Percentiles rank a stretch among this genome's conserved stretches.
Evolutionary conservation across 2,113 vertebrate species (phyloP).

Genomic region (Etia nguti): DNA sequence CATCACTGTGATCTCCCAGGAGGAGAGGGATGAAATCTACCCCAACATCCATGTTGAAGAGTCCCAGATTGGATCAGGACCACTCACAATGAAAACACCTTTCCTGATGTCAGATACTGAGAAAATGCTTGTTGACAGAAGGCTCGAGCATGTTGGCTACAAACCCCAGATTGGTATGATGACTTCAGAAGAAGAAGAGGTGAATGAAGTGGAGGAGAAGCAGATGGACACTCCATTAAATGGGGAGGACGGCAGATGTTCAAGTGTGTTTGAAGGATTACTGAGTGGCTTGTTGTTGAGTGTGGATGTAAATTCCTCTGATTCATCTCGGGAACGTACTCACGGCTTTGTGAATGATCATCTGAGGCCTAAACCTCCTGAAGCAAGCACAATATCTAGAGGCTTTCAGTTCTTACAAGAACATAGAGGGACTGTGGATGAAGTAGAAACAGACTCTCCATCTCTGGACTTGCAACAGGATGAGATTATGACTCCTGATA

Average conservation of each 20-base stretch:
- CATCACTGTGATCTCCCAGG: conserved; percentile 45
- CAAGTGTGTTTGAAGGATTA: neutral
- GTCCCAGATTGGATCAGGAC: neutral
- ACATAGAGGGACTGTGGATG: neutral
- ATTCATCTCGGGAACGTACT: neutral
- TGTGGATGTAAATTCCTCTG: conserved; percentile 10
- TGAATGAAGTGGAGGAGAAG: neutral
- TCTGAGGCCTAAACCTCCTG: neutral
- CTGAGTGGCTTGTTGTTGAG: conserved; percentile 5
- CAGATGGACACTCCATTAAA: neutral
- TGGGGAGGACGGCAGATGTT: neutral
- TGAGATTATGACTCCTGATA: conserved; percentile 1
- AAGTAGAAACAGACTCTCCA: neutral
- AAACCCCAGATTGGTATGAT: conserved; percentile 44
- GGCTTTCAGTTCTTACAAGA: neutral
- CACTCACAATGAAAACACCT: neutral
- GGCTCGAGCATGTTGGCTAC: conserved; percentile 30
- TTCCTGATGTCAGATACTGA: neutral
- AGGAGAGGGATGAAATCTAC: conserved; percentile 34
- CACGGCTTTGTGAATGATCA: neutral
- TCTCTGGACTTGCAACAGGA: conserved; percentile 8
- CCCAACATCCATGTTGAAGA: conserved; percentile 12
- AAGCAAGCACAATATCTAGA: neutral
- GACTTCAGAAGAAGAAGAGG: conserved; percentile 2
- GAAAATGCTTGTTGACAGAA: neutral